Evolutionary conservation across 2,888 invertebrate genomes (phyloP), one percentile per base, ranked within the genome.

Genomic region (Hydroisotoma schaefferi): DNA sequence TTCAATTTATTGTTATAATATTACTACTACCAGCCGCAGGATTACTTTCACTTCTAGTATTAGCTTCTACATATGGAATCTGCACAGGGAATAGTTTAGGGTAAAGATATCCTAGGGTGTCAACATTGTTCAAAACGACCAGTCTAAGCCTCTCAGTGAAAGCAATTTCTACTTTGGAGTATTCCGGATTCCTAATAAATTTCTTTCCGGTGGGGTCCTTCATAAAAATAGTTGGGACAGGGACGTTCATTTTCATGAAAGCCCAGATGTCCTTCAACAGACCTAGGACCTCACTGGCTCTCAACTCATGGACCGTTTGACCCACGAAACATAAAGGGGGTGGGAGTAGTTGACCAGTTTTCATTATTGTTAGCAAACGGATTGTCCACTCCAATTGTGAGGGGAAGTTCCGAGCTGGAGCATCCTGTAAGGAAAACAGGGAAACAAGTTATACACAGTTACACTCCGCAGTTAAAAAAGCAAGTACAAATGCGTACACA

Each of bases 181-280:
- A 81, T 1, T 85, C 82, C 0, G 87, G 84, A 74, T 90, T 90
- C 4, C 91, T 83, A 88, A 90, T 90, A 71, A 75, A 75, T 12
- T 68, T 65, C 8, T 76, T 76, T 6, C 72, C 64, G 12, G 69
- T 61, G 4, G 81, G 77, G 74, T 88, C 87, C 54, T 84, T 82
- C 1, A 81, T 80, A 73, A 90, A 92, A 10, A 90, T 77, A 0
- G 88, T 87, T 0, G 92, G 92, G 0, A 91, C 88, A 0, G 92
- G 92, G 23, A 92, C 88, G 75, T 92, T 85, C 75, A 92, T 92
- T 68, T 90, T 84, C 76, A 93, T 86, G 75, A 91, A 94, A 73
- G 86, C 87, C 92, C 93, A 94, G 58, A 94, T 82, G 74, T 93
- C 92, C 52, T 88, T 83, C 68, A 94, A 77, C 71, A 87, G 83